A percentile compares a stretch with the other conserved stretches of the same genome.
Conservation (phyloP, 35 echinoderm and acorn worm genomes). For the Lytechinus variegatus region DNA sequence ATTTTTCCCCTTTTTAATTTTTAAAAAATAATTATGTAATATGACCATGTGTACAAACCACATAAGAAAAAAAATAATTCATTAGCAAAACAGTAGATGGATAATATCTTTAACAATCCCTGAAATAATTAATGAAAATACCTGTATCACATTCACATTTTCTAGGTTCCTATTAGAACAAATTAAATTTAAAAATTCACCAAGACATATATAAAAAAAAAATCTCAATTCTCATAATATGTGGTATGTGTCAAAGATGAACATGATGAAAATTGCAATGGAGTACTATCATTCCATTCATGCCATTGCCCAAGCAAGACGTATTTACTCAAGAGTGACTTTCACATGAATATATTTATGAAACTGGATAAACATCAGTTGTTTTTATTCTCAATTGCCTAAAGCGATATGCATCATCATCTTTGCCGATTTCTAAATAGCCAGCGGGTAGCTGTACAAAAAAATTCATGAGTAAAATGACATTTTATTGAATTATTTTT, state of each 20-base stretch:
- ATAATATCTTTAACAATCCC: no score
- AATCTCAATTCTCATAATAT: no score
- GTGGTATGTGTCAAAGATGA: not conserved
- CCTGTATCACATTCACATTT: no score
- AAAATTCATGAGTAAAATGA: not conserved
- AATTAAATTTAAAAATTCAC: no score
- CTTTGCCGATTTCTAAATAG: not conserved
- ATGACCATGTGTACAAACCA: no score
- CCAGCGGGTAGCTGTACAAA: not conserved
- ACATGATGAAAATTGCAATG: not conserved
- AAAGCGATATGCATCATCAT: not conserved
- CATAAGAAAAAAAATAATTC: no score
- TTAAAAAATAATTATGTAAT: no score
- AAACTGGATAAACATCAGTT: not conserved
- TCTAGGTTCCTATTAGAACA: no score
- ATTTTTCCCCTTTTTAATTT: no score
- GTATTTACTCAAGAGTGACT: not conserved
- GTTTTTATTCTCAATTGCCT: not conserved
- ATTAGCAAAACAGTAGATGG: no score
- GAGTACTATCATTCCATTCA: not conserved
- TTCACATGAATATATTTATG: slow-evolving; percentile 13
- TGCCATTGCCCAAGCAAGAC: not conserved
- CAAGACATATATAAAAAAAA: no score
- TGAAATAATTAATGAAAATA: no score
- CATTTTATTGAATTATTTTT: not conserved